Base-by-base conservation (phyloP, 2,888 invertebrate species). In the Drosophila falleni region DNA sequence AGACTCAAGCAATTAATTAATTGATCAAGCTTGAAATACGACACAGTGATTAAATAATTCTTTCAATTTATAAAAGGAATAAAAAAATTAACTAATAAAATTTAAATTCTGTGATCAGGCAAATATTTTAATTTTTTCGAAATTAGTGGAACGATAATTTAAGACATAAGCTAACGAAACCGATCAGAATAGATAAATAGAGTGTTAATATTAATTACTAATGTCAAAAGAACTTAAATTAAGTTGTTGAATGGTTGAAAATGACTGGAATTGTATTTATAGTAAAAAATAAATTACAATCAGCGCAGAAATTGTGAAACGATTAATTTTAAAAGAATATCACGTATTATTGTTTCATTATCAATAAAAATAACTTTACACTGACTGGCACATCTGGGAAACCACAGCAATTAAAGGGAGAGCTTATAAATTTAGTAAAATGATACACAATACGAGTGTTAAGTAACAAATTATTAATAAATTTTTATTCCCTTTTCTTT, bases 301-400 rank as follows among this genome's bases (percentile, higher is more conserved):
- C 0, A 35, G 13, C 13, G 5, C 13, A 5, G 13, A 35, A 35
- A 35, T 5, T 13, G 10, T 11, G 10, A 2, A 11, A 33, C 11
- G 1, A 3, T 23, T 23, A 5, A 35, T 1, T 37, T n/a, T n/a
- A 3, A 16, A 16, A 16, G 41, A 41, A 10, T 41, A 4, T 3
- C 10, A 8, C 4, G 3, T 15, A 16, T 10, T 16, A 5, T 41
- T 3, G 41, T 41, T 41, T 16, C 10, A 35, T 19, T 51, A 26
- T 26, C 26, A 53, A 15, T 39, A 39, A 9, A 9, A 26, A 37
- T 26, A 37, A 15, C 23, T 16, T 41, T 41, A 11, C 41, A 16
- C 31, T 31, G 54, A 19, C 19, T 55, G 55, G 42, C 42, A 55
- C 42, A 6, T 37, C 37, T 51, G 31, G 16, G 26, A 37, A 51